Conservation (phyloP, 2,113 vertebrate genomes). For the Pangasianodon hypophthalmus region DNA sequence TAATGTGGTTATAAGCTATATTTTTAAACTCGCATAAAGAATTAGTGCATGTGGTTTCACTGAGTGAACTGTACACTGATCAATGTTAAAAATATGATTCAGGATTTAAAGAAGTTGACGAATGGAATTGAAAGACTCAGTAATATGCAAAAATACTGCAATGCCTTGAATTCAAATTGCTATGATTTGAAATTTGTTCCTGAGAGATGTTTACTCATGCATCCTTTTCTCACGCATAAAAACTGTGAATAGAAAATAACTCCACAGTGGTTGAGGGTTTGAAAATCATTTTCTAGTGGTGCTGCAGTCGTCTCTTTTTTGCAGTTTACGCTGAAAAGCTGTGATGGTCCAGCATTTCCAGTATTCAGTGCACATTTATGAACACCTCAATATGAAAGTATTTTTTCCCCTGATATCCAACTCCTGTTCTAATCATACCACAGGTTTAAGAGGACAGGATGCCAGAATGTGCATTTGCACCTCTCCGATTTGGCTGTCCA, state of each 20-base stretch:
- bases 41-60: not conserved
- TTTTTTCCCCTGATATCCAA: not conserved
- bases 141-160: not conserved
- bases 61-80: not conserved
- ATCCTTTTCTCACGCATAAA: not conserved
- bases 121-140: not conserved
- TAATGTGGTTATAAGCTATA: not conserved
- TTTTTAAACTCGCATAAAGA: not conserved
- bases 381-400: not conserved
- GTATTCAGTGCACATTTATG: not conserved
- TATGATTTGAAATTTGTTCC: not conserved
- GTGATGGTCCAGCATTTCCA: not conserved
- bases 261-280: not conserved
- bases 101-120: not conserved
- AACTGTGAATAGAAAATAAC: not conserved
- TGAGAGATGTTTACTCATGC: not conserved
- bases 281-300: not conserved
- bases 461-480: conserved; percentile 36
- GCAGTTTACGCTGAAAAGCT: not conserved
- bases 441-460: not conserved
- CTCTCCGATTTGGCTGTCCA: conserved; percentile 47
- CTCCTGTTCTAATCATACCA: not conserved
- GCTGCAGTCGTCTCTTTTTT: not conserved
- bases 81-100: not conserved
- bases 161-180: not conserved